phyloP scores from a whole-genome alignment of 2,797 vertebrate species.

The Cheracebus regulus region DNA sequence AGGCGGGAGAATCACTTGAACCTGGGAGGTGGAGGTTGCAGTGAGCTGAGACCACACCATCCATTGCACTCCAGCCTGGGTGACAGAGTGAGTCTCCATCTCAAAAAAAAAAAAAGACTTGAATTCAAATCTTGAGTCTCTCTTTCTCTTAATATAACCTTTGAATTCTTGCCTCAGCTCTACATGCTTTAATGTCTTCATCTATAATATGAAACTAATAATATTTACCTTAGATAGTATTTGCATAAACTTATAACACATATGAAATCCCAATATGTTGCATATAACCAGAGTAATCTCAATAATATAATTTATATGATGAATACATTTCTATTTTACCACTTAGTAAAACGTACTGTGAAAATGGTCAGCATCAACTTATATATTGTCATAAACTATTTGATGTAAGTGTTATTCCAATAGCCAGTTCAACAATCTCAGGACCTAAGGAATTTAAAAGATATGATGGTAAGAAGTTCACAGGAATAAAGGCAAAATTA shows the following conservation, averaged over 20 bases:
- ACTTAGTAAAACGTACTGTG: neutral
- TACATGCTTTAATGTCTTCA: neutral
- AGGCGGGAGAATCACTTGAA: too few species aligned
- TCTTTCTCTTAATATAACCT: neutral
- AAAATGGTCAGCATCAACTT: neutral
- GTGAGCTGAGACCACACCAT: too few species aligned
- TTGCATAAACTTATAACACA: neutral
- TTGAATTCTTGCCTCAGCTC: neutral
- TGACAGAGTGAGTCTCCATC: too few species aligned
- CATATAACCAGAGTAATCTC: neutral
- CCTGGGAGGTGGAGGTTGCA: too few species aligned
- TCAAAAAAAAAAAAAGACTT: neutral
- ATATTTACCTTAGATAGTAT: neutral
- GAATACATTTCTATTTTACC: constrained; percentile 32
- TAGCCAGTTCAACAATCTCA: neutral
- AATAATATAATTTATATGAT: constrained; percentile 20
- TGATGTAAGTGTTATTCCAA: neutral
- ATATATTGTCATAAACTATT: constrained; percentile 21
- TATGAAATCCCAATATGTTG: neutral
- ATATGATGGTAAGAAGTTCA: neutral
- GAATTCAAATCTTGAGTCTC: neutral
- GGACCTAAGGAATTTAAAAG: neutral
- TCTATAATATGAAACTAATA: neutral
- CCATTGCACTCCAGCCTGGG: too few species aligned
- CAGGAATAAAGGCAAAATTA: neutral